Evolutionary conservation across 2,113 vertebrate species (phyloP), one percentile per base, ranked within the genome.

Genomic region (Entomyzon cyanotis): DNA sequence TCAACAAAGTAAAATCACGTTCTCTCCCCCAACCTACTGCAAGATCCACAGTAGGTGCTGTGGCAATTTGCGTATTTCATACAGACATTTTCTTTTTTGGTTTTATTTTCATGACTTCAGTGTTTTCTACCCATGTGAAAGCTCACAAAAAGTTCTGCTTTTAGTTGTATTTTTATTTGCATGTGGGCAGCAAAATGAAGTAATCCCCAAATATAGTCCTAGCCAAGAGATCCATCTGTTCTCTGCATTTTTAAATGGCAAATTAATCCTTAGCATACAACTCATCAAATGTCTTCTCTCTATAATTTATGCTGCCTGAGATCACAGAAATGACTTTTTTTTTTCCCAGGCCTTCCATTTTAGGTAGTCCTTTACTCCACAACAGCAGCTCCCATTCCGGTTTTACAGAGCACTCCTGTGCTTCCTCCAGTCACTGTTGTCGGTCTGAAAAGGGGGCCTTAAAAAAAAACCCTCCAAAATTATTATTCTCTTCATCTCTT

Each of bases 161-260:
- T 64, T 68, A 80, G 83, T 88, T 84, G 49, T 93, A 96, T 95
- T 96, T 94, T 96, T 93, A 95, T 95, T 96, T 96, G 79, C 92
- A 75, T 92, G 94, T 96, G 88, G 92, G 94, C 90, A 92, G 95
- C 86, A 86, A 90, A 89, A 95, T 96, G 95, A 96, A 90, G 95
- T 94, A 86, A 96, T 94, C 81, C 83, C 95, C 85, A 94, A 91
- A 93, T 95, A 95, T 94, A 95, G 88, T n/a, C 73, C 50, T 75
- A 94, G 92, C 95, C 92, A 96, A 93, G 88, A 93, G 90, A 89
- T 94, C 96, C 95, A 96, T 96, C 95, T 95, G 94, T 95, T 96
- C 94, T 39, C 70, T 96, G 83, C 88, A 89, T 93, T 96, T 95
- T 94, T 92, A 96, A 96, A 95, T 88, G 93, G 90, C 94, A 96